phyloP scores from a whole-genome alignment of 2,113 vertebrate genomes.

The Pardalotus punctatus region DNA sequence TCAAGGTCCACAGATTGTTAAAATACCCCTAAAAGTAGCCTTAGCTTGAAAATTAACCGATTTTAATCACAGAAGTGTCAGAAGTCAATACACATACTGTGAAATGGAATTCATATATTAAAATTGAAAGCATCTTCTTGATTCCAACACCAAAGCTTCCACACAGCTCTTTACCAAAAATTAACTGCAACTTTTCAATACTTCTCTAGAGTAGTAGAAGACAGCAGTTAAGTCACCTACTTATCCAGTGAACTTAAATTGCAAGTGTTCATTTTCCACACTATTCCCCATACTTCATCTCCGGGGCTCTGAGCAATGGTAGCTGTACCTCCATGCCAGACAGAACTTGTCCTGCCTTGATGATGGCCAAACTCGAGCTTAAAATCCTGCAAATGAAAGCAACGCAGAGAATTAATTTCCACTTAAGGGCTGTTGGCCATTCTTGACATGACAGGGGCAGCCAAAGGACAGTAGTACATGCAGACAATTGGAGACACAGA shows the following conservation, averaged over 20 bases:
- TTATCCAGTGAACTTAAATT: slow-evolving; percentile 80
- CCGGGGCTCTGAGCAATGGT: slow-evolving; percentile 82
- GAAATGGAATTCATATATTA: not conserved
- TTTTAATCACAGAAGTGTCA: not conserved
- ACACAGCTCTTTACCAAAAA: not conserved
- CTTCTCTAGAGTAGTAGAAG: not conserved
- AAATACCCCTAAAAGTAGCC: not conserved
- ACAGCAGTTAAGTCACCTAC: slow-evolving; percentile 75
- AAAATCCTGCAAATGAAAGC: slow-evolving; percentile 80
- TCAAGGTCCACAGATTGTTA: not conserved
- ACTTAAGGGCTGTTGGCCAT: not conserved
- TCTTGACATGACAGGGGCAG: not conserved
- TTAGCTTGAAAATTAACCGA: not conserved
- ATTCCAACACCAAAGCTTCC: not conserved
- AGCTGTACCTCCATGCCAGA: slow-evolving; percentile 89
- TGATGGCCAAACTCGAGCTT: slow-evolving; percentile 84
- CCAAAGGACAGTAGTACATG: not conserved
- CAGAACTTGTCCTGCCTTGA: slow-evolving; percentile 58
- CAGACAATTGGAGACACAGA: not conserved
- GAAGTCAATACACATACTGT: not conserved
- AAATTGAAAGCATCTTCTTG: not conserved
- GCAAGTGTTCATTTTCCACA: slow-evolving; percentile 85
- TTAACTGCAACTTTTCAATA: not conserved
- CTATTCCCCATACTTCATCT: slow-evolving; percentile 89
- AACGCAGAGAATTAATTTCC: slow-evolving; percentile 3